Evolutionary conservation across 2,888 invertebrate species (phyloP), one percentile per base, ranked within the genome.

Genomic region (Hydrotaea diabolus): DNA sequence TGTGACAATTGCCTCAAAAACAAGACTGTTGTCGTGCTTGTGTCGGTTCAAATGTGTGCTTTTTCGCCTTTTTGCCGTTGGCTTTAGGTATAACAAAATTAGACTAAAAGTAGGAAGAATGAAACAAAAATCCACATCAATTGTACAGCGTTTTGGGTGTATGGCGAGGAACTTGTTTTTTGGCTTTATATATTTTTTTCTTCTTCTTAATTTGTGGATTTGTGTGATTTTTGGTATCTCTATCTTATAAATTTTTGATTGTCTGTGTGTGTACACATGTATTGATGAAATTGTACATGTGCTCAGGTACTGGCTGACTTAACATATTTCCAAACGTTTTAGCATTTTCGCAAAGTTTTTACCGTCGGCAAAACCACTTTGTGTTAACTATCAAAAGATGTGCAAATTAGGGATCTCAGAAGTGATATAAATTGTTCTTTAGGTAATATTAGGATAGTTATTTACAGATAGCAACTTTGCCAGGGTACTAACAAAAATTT

Each of bases 51-150:
- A 39, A 53, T 75, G 36, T 80, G 43, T 80, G 76, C 64, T 66
- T 72, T 64, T 66, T 64, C 7, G 3, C 26, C 36, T 17, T 73
- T 23, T 77, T 66, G 82, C 85, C 82, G 77, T 80, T 85, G 85
- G 82, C 82, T 77, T 85, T 85, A 74, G 79, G 76, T 79, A 82
- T 53, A 31, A 74, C 79, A 71, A 76, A 85, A 82, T 85, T 85
- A 82, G 79, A 84, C 82, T 82, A 78, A 85, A 79, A 19, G n/a
- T n/a, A n/a, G 53, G 11, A n/a, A 71, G 62, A 73, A 64, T 49
- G 31, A 43, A 62, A 36, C 69, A 31, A 74, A 80, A 78, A 78
- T 57, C 71, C 36, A 57, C 53, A 76, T 26, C 36, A 77, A 79
- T 74, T 82, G 62, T 74, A 69, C 39, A 62, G n/a, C 39, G 8